Percentiles rank a stretch among this genome's conserved stretches.
These are phyloP conservation scores for Lethocerus indicus DNA, from an alignment of 1,140 invertebrate species.

Conservation along the genomic window DNA sequence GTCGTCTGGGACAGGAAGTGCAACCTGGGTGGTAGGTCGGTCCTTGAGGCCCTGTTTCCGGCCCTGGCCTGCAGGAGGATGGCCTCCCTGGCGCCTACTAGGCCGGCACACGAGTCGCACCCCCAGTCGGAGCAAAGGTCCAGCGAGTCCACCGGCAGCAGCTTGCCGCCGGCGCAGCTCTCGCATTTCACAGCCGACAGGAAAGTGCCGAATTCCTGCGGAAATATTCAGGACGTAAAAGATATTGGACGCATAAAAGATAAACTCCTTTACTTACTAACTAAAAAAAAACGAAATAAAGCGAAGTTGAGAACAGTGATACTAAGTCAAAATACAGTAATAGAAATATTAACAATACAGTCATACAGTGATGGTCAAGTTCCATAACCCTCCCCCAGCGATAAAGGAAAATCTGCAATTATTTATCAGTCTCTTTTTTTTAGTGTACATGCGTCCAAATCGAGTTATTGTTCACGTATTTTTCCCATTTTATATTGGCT, in stretches of 20 bases:
- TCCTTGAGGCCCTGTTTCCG: neutral
- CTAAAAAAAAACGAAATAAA: neutral
- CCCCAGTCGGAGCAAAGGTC: conserved; percentile 26
- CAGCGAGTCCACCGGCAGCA: conserved; percentile 28
- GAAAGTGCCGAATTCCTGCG: conserved; percentile 26
- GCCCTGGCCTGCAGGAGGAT: conserved; percentile 22
- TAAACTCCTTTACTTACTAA: neutral
- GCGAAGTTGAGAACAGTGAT: neutral
- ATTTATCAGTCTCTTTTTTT: too few species aligned
- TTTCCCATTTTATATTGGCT: too few species aligned
- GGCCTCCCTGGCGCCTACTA: conserved; percentile 16
- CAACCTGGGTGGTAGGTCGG: neutral
- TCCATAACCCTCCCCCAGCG: neutral
- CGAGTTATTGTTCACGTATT: too few species aligned
- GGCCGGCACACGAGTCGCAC: conserved; percentile 28
- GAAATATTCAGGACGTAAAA: neutral
- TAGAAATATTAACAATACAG: neutral
- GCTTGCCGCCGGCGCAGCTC: conserved; percentile 20
- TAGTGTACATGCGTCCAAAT: too few species aligned
- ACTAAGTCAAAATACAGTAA: neutral
- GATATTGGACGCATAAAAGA: neutral
- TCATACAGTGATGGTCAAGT: neutral
- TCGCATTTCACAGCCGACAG: conserved; percentile 31
- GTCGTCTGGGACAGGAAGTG: neutral
- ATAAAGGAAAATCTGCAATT: too few species aligned